These are phyloP conservation scores for Nyctalus aviator DNA, from an alignment of 2,797 vertebrate species.

Conservation along the genomic window DNA sequence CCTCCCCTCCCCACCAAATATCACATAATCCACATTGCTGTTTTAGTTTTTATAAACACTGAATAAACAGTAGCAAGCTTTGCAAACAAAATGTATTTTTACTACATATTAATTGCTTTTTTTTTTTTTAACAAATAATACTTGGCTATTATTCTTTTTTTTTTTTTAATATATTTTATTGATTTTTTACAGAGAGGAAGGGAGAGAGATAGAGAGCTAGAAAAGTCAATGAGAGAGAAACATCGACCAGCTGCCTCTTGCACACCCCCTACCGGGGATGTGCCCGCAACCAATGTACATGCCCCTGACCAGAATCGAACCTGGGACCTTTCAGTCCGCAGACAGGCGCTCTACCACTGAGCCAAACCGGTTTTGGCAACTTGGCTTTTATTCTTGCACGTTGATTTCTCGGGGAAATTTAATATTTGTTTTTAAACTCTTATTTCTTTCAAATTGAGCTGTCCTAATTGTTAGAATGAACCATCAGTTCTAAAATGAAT, in stretches of 20 bases:
- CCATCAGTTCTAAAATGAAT: slow-evolving; percentile 10
- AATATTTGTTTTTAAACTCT: slow-evolving; percentile 45
- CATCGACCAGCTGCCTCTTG: no score
- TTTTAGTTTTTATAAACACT: not conserved
- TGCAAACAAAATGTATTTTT: not conserved
- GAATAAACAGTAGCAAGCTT: not conserved
- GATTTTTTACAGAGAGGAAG: no score
- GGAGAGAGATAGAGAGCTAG: no score
- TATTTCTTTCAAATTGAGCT: slow-evolving; percentile 14
- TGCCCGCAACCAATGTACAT: no score
- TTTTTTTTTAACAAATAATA: not conserved
- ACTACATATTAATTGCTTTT: slow-evolving; percentile 22
- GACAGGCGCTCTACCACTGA: no score
- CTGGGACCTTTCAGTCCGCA: no score
- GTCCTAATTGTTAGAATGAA: not conserved
- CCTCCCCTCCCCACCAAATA: not conserved
- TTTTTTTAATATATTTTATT: no score
- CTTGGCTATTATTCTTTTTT: slow-evolving; percentile 10
- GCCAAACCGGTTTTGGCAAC: no score
- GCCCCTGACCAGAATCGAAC: no score
- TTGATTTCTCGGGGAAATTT: slow-evolving; percentile 22
- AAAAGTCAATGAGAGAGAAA: no score
- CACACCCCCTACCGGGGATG: no score
- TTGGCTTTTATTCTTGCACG: slow-evolving; percentile 2
- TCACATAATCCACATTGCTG: not conserved